Base-by-base conservation (phyloP, 64 coral and sea anemone species). In the Cladopsammia gracilis region DNA sequence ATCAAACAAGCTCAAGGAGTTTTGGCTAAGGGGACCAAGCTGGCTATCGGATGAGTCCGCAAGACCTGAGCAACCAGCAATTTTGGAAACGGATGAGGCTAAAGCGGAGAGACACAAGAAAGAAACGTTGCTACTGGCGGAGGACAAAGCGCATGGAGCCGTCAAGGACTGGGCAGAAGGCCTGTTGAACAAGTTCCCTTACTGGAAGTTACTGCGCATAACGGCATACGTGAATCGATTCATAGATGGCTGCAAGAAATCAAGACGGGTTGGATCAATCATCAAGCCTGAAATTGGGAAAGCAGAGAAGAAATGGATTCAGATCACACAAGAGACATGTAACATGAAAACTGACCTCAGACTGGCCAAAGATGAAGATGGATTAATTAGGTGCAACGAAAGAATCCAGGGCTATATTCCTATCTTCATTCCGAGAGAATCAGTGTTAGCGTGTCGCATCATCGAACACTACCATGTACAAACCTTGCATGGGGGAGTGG, bases 1-100 rank as follows among this genome's bases (percentile, higher is more conserved):
- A 25, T 51, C 84, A 51, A 56, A 57, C 4, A 87, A 87, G 69
- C 65, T 88, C 44, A 88, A 14, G 9, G 22, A 73, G 11, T 25
- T 88, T 18, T 88, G 86, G 86, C 13, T 88, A 6, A 88, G 51
- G 68, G 86, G 86, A 25, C 86, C 68, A 25, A 25, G 71, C 47
- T 88, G 86, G 86, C 48, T 88, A 5, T 73, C 70, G 9, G 54
- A 64, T 47, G 59, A 67, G 58, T 25, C 13, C 12, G 47, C 10
- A 3, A 67, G 45, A 24, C 83, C 83, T 16, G 64, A 49, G 49
- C 62, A 86, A 86, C 83, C 60, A 52, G 83, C 61, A 0, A 86
- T 70, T 20, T n/a, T 68, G n/a, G n/a, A n/a, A n/a, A n/a, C n/a
- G n/a, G n/a, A n/a, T n/a, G n/a, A n/a, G n/a, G n/a, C n/a, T n/a